phyloP scores from a whole-genome alignment of 2,797 vertebrate species.

The Periophthalmus magnuspinnatus region DNA sequence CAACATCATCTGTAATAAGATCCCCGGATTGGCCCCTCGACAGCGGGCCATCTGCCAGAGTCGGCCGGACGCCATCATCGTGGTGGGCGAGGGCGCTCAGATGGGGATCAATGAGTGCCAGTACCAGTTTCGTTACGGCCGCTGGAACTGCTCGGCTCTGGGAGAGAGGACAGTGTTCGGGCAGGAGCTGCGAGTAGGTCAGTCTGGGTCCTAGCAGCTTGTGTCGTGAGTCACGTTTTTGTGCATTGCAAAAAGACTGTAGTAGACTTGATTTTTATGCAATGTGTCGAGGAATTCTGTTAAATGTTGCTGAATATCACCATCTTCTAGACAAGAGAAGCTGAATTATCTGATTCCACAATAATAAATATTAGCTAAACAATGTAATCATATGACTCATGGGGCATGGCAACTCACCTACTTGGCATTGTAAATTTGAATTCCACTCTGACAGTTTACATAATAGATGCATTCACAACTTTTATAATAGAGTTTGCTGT shows the following conservation, averaged over 20 bases:
- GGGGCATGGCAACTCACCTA: not conserved
- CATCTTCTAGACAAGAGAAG: not conserved
- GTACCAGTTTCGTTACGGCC: constrained; percentile 96
- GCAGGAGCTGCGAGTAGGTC: constrained; percentile 96
- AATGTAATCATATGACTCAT: not conserved
- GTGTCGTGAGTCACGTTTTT: not conserved
- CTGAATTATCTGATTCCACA: not conserved
- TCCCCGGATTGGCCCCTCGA: constrained; percentile 96
- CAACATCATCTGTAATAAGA: constrained; percentile 99
- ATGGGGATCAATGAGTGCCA: constrained; percentile 99
- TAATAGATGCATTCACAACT: too few relatives aligned
- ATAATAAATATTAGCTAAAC: not conserved
- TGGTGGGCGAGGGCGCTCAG: constrained; percentile 98
- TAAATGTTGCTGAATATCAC: not conserved
- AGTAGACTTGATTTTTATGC: not conserved
- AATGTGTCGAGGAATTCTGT: not conserved
- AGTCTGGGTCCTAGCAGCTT: constrained; percentile 61
- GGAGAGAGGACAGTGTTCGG: constrained; percentile 98
- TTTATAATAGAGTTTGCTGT: too few relatives aligned
- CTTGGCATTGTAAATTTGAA: not conserved
- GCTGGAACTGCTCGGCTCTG: constrained; percentile 98
- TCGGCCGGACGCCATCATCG: constrained; percentile 98
- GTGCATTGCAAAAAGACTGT: not conserved
- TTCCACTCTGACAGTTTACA: not conserved
- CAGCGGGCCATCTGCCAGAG: constrained; percentile 99